Conservation (phyloP, 2,888 invertebrate genomes). For the Conchocele bisecta region DNA sequence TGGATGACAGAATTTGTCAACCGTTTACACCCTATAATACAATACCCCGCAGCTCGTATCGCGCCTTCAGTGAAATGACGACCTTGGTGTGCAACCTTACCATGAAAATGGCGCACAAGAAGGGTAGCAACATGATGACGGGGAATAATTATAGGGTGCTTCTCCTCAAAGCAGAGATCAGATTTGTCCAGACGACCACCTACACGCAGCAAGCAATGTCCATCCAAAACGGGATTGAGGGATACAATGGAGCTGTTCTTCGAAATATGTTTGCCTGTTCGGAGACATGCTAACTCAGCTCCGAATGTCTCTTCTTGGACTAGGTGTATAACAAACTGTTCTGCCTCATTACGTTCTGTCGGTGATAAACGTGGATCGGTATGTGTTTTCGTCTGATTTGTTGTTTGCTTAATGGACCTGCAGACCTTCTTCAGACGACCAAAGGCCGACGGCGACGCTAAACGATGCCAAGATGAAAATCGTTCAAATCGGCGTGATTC, state of each 20-base stretch:
- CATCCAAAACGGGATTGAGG: conserved; percentile 30
- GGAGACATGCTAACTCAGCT: too few relatives aligned
- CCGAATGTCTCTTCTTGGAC: too few relatives aligned
- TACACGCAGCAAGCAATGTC: conserved; percentile 35
- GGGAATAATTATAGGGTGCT: conserved; percentile 34
- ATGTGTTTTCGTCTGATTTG: too few relatives aligned
- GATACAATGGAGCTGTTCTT: conserved; percentile 25
- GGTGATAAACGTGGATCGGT: too few relatives aligned
- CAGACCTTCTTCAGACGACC: too few relatives aligned
- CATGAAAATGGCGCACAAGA: conserved; percentile 42
- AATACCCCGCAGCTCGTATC: conserved; percentile 44
- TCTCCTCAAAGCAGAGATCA: neutral
- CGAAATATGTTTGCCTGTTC: too few relatives aligned
- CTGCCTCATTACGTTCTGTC: too few relatives aligned
- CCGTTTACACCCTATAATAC: conserved; percentile 44
- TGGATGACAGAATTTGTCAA: conserved; percentile 29
- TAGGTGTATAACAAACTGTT: too few relatives aligned
- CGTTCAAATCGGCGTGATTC: conserved; percentile 27
- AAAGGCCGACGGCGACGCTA: too few relatives aligned
- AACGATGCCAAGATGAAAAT: conserved; percentile 53
- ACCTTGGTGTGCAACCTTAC: conserved; percentile 47
- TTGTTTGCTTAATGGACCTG: too few relatives aligned
- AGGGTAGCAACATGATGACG: conserved; percentile 36
- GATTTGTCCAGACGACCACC: conserved; percentile 37
- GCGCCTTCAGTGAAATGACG: conserved; percentile 55